These are phyloP conservation scores for Microcebus murinus DNA, from an alignment of 2,113 vertebrate species.

Conservation along the genomic window DNA sequence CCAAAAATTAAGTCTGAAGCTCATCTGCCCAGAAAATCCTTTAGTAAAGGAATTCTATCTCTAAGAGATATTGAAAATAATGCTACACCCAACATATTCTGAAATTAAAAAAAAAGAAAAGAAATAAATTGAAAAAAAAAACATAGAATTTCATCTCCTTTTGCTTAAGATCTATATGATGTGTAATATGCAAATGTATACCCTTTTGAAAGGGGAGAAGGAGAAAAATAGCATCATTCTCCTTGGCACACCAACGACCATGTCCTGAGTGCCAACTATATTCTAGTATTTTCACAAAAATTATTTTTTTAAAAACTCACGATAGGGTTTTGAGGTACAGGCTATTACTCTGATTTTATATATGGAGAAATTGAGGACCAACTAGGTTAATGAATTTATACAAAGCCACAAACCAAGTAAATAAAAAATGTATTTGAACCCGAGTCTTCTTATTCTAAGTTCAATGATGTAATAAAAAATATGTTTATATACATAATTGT, in stretches of 20 bases:
- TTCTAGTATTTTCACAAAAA: conserved; percentile 39
- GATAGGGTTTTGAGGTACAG: not conserved
- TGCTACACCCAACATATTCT: not conserved
- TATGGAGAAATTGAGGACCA: conserved; percentile 50
- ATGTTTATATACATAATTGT: not conserved
- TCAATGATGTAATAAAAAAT: not conserved
- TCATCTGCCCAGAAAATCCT: conserved; percentile 48
- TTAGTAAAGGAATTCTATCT: conserved; percentile 44
- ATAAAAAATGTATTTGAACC: conserved; percentile 26
- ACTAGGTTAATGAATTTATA: conserved; percentile 41
- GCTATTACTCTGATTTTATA: conserved; percentile 31
- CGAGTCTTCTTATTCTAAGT: conserved; percentile 13
- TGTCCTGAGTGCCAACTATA: not conserved
- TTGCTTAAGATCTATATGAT: conserved; percentile 44
- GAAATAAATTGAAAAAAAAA: not conserved
- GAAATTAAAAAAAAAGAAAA: too few species aligned
- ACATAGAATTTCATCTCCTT: not conserved
- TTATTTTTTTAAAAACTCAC: conserved; percentile 45
- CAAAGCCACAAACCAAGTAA: conserved; percentile 17
- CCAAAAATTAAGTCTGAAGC: conserved; percentile 25
- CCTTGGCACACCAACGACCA: not conserved
- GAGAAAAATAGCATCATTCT: conserved; percentile 8
- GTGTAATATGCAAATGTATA: not conserved
- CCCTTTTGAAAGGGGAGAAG: not conserved
- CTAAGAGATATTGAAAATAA: conserved; percentile 45